These are phyloP conservation scores for Anser cygnoides DNA, from an alignment of 2,113 vertebrate genomes.

Conservation along the genomic window DNA sequence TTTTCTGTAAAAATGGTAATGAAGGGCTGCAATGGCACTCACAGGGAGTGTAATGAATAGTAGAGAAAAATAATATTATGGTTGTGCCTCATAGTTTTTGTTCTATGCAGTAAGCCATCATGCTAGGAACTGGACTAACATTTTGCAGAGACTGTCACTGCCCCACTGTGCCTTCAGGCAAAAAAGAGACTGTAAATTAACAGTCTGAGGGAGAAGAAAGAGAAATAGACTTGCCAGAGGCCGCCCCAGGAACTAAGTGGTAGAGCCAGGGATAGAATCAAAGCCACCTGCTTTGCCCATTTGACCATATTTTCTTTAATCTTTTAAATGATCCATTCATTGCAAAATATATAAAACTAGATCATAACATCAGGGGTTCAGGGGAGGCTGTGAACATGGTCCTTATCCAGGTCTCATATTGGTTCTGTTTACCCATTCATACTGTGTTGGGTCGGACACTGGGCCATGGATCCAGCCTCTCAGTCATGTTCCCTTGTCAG, in stretches of 20 bases:
- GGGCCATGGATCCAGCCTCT: not conserved
- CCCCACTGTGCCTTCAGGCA: conserved; percentile 54
- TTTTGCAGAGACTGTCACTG: conserved; percentile 55
- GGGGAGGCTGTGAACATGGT: not conserved
- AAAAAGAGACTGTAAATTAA: conserved; percentile 51
- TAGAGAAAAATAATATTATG: conserved; percentile 55
- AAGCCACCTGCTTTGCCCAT: conserved; percentile 26
- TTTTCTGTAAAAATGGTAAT: not conserved
- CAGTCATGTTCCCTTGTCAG: not conserved
- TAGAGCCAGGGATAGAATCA: conserved; percentile 38
- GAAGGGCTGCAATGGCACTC: not conserved
- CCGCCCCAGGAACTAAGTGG: conserved; percentile 56
- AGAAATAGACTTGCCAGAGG: conserved; percentile 54
- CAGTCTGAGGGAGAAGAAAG: conserved; percentile 51
- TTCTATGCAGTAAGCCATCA: conserved; percentile 2
- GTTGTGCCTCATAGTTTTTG: conserved; percentile 14
- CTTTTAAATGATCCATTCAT: not conserved
- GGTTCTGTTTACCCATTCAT: not conserved
- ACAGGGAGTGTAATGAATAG: conserved; percentile 41
- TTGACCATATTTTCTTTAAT: conserved; percentile 31
- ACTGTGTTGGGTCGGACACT: not conserved
- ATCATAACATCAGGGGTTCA: not conserved
- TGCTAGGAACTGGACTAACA: conserved; percentile 43
- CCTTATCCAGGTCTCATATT: not conserved
- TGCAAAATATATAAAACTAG: not conserved